These are phyloP conservation scores for Urocitellus parryii DNA, from an alignment of 2,113 vertebrate species.

Conservation along the genomic window DNA sequence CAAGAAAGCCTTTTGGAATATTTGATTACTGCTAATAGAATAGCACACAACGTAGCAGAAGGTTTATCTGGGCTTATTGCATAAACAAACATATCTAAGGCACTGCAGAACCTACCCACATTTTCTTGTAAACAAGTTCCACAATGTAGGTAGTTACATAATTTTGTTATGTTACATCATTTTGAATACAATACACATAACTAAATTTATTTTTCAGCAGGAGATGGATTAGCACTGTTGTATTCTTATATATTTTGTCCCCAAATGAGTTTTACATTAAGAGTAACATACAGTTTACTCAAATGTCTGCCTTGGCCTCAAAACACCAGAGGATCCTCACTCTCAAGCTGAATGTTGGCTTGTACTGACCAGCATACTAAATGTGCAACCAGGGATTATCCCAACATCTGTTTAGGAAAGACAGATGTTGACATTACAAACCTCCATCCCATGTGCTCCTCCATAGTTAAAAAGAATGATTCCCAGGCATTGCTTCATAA, in stretches of 20 bases:
- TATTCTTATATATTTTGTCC: conserved; percentile 75
- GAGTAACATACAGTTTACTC: conserved; percentile 72
- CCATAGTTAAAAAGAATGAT: conserved; percentile 78
- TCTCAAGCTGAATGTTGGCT: conserved; percentile 73
- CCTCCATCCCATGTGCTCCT: conserved; percentile 70
- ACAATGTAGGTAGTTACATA: conserved; percentile 64
- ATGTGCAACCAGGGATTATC: conserved; percentile 79
- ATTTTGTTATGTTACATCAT: conserved; percentile 69
- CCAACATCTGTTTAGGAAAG: conserved; percentile 83
- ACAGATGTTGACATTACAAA: conserved; percentile 77
- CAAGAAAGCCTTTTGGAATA: conserved; percentile 80
- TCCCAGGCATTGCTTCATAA: conserved; percentile 62
- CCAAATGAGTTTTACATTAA: conserved; percentile 76
- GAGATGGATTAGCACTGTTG: conserved; percentile 52
- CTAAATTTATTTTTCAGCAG: conserved; percentile 69
- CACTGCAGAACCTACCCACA: conserved; percentile 70
- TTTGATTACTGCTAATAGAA: conserved; percentile 84
- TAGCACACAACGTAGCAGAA: conserved; percentile 79
- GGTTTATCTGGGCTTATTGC: conserved; percentile 80
- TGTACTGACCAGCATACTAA: conserved; percentile 76
- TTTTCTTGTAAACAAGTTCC: conserved; percentile 80
- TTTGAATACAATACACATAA: not conserved
- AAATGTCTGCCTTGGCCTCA: conserved; percentile 73
- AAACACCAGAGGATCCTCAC: not conserved
- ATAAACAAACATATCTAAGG: conserved; percentile 82